Evolutionary conservation across 2,888 invertebrate genomes (phyloP), one percentile per base, ranked within the genome.

Genomic region (Smittia aterrima): DNA sequence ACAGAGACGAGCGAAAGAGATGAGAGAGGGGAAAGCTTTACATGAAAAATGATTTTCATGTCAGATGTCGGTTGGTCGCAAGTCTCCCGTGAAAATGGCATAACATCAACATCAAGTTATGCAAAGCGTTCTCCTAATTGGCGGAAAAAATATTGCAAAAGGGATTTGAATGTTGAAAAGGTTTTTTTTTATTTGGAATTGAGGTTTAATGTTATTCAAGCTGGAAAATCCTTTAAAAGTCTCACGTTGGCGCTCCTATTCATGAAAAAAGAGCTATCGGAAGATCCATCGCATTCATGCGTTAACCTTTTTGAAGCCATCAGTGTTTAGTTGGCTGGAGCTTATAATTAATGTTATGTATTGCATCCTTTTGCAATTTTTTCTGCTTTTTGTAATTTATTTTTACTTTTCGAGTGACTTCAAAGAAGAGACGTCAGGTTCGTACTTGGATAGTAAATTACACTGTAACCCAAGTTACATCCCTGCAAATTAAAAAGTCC

Each of bases 11-110:
- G 16, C n/a, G 47, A 47, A 47, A 47, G 47, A 3, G 47, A 11
- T 47, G 16, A 3, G 4, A 47, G 13, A 3, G 16, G 47, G 11
- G 47, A 47, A 47, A 47, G 13, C 47, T 3, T n/a, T 3, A 13
- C 16, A 32, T 71, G 47, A 24, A 54, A 16, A 47, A 20, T 27
- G 25, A 22, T 6, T 58, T 6, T 6, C 20, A 58, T 58, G 22
- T 68, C 68, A 68, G 68, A 68, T 68, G 68, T 11, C 24, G 47
- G 40, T 68, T 22, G 47, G 18, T 22, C 27, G n/a, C n/a, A 47
- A 47, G 40, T 68, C 68, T 68, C 68, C 68, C 68, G 68, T 68
- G 68, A 68, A 68, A 18, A 68, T 66, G 9, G 62, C 11, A n/a
- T 27, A 66, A 66, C 16, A 22, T 66, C 27, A 66, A 16, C 22